Evolutionary conservation across 1,140 invertebrate species (phyloP), one percentile per base, ranked within the genome.

Genomic region (Sesamia nonagrioides): DNA sequence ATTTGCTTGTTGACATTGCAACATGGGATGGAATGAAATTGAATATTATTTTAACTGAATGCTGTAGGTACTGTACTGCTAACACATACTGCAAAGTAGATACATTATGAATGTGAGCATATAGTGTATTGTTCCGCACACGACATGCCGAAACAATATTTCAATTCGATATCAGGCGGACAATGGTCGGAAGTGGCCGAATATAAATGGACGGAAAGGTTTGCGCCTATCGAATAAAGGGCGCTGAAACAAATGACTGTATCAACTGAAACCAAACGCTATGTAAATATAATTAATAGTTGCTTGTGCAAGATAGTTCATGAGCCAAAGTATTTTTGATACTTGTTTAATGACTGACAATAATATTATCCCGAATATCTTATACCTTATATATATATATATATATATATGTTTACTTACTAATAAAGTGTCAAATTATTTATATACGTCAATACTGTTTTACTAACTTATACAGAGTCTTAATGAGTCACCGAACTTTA

Each of bases 171-270:
- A 94, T 88, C 92, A 86, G 84, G 73, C 85, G 89, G 84, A 91
- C 90, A 92, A 90, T 88, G 89, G 88, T 88, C 89, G 92, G 91
- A 93, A 90, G 89, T 89, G 77, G 79, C 86, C 84, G 92, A 91
- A 92, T 91, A 93, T 94, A 92, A 92, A 93, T 92, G 89, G 91
- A 90, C 89, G 91, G 91, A 89, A 92, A 90, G 86, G 85, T 83
- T 85, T 88, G 81, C 80, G 84, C 82, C 84, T 89, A 92, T 91
- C 90, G 88, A 89, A 87, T 89, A 90, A 88, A 87, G 89, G 87
- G 81, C 82, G 79, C 69, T 79, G 82, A 83, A 86, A 81, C 82
- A 84, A 87, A 86, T 86, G 82, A 82, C 79, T 79, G 66, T 78
- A 81, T 80, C 79, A 79, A 63, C 79, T 61, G 27, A 54, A 61